Conservation (phyloP, 2,888 invertebrate genomes). For the Thymelicus sylvestris region DNA sequence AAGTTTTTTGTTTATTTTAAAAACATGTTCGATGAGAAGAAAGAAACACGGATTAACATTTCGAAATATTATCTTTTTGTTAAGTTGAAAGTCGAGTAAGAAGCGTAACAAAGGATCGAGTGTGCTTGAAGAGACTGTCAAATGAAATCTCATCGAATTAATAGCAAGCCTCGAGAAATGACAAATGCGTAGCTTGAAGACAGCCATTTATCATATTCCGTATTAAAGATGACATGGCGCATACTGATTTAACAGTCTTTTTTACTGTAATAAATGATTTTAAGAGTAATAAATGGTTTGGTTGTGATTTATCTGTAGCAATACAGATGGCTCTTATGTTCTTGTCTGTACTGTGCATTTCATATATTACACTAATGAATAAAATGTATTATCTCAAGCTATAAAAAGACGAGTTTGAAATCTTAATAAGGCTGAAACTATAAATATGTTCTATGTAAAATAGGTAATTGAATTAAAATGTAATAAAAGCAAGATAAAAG, state of each 20-base stretch:
- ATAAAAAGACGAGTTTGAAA: no score
- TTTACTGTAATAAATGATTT: slow-evolving; percentile 35
- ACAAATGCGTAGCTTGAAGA: slow-evolving; percentile 59
- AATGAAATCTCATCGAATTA: slow-evolving; percentile 60
- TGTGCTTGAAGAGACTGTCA: slow-evolving; percentile 58
- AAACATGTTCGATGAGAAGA: slow-evolving; percentile 7
- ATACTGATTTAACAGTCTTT: slow-evolving; percentile 38
- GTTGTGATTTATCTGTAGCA: slow-evolving; percentile 24
- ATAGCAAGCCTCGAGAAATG: slow-evolving; percentile 52
- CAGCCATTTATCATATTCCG: slow-evolving; percentile 58
- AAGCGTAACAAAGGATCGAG: slow-evolving; percentile 59
- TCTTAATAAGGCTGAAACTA: no score
- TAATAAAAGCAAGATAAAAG: background rate
- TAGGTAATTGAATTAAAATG: background rate
- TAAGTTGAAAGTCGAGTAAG: slow-evolving; percentile 43
- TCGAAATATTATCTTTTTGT: slow-evolving; percentile 31
- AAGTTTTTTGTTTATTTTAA: slow-evolving; percentile 14
- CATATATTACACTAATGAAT: background rate
- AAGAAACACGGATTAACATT: slow-evolving; percentile 24
- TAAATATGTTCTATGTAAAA: background rate
- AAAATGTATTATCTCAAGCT: no score
- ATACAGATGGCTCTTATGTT: slow-evolving; percentile 18
- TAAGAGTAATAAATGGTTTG: slow-evolving; percentile 21
- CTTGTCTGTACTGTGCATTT: background rate
- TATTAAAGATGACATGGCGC: slow-evolving; percentile 39